These are phyloP conservation scores for Holotrichia oblita DNA, from an alignment of 1,140 invertebrate species.

Conservation along the genomic window DNA sequence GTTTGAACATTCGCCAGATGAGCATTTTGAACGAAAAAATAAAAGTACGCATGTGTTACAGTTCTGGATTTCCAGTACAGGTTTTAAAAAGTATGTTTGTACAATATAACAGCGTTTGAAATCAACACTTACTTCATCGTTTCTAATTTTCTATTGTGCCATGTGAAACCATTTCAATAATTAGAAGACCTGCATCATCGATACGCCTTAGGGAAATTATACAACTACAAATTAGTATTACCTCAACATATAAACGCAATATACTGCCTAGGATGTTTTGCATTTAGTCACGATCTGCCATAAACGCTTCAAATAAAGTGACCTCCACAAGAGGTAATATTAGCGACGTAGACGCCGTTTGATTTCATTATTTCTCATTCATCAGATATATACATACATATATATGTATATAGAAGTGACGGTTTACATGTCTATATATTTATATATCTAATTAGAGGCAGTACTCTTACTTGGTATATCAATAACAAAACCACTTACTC, in stretches of 20 bases:
- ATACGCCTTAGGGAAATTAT: background rate
- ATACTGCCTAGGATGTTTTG: slow-evolving; percentile 1
- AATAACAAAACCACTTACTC: slow-evolving; percentile 32
- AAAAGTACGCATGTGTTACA: too few species aligned
- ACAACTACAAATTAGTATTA: background rate
- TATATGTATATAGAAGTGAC: too few species aligned
- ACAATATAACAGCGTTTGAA: too few species aligned
- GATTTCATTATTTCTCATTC: too few species aligned
- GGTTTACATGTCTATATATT: background rate
- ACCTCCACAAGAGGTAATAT: background rate
- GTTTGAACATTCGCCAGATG: slow-evolving; percentile 24
- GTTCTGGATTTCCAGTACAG: too few species aligned
- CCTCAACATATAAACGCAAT: background rate
- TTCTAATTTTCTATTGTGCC: slow-evolving; percentile 2
- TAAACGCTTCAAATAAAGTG: slow-evolving; percentile 21
- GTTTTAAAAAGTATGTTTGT: too few species aligned
- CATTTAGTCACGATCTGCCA: slow-evolving; percentile 8
- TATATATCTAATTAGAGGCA: background rate
- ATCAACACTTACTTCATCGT: slow-evolving; percentile 16
- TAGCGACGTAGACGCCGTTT: too few species aligned
- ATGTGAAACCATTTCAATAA: slow-evolving; percentile 20
- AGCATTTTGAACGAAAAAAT: background rate
- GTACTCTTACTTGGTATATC: background rate
- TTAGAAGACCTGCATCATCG: slow-evolving; percentile 8
- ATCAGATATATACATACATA: too few species aligned